phyloP scores from a whole-genome alignment of 2,113 vertebrate species.

The Podiceps cristatus region DNA sequence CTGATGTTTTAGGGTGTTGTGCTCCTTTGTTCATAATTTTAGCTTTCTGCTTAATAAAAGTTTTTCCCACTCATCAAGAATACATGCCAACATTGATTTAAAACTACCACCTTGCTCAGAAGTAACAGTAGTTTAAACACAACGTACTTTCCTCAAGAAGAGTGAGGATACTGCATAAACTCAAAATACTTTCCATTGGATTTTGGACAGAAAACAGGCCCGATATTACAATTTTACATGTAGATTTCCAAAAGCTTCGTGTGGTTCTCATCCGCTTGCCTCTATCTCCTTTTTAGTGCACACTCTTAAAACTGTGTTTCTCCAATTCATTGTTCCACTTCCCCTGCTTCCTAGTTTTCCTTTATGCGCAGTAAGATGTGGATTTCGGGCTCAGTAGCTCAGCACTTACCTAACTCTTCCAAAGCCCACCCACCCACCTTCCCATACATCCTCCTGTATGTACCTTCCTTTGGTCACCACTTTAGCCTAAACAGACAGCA shows the following conservation, averaged over 20 bases:
- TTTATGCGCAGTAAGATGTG: accelerated
- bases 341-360: not conserved
- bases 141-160: accelerated
- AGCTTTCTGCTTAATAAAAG: not conserved
- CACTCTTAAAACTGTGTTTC: accelerated
- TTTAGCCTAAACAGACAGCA: accelerated
- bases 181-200: not conserved
- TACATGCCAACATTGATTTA: accelerated
- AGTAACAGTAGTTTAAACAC: not conserved
- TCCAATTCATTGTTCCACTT: not conserved
- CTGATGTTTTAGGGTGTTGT: not conserved
- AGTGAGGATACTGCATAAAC: not conserved
- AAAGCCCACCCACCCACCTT: not conserved
- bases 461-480: not conserved
- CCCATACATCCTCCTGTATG: accelerated
- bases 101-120: not conserved
- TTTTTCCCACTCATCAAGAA: not conserved
- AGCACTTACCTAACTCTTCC: not conserved
- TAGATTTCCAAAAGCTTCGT: not conserved
- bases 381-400: not conserved
- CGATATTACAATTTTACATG: not conserved
- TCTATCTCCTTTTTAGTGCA: not conserved
- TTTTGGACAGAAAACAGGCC: not conserved
- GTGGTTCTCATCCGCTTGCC: not conserved
- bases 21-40: not conserved